A percentile compares a stretch with the other conserved stretches of the same genome.
Conservation (phyloP, 2,797 vertebrate genomes). For the Delichon dasypus region DNA sequence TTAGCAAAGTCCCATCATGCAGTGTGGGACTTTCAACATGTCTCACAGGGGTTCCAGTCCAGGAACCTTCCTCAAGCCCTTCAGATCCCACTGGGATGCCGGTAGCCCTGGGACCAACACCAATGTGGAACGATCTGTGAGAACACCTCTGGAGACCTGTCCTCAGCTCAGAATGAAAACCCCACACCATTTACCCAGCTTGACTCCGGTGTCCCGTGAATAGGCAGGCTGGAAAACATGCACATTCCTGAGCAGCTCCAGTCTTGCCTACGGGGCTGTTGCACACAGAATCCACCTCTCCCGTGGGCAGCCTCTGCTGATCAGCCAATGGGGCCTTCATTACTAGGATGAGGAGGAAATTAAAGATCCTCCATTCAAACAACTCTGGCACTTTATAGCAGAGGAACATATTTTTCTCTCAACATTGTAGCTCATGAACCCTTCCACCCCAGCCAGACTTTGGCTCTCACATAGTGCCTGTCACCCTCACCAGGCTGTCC, state of each 20-base stretch:
- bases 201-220: fast-evolving
- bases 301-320: fast-evolving
- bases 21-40: too few relatives aligned
- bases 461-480: background rate
- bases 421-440: background rate
- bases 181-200: background rate
- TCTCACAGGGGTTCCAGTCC: too few relatives aligned
- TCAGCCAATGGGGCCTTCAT: background rate
- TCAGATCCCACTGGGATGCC: background rate
- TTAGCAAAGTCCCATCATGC: too few relatives aligned
- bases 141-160: background rate
- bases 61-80: fast-evolving
- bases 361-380: background rate
- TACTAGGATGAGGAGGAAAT: background rate
- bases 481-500: too few relatives aligned
- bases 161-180: background rate
- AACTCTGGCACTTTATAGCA: constrained; percentile 10
- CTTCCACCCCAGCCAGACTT: background rate
- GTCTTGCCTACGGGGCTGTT: background rate
- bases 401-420: background rate
- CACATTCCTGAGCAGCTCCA: background rate
- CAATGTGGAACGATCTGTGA: fast-evolving
- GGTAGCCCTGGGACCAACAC: background rate
- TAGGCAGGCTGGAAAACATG: background rate
- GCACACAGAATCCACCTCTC: background rate